Base-by-base conservation (phyloP, 2,888 invertebrate species). In the Rotaria magnacalcarata region DNA sequence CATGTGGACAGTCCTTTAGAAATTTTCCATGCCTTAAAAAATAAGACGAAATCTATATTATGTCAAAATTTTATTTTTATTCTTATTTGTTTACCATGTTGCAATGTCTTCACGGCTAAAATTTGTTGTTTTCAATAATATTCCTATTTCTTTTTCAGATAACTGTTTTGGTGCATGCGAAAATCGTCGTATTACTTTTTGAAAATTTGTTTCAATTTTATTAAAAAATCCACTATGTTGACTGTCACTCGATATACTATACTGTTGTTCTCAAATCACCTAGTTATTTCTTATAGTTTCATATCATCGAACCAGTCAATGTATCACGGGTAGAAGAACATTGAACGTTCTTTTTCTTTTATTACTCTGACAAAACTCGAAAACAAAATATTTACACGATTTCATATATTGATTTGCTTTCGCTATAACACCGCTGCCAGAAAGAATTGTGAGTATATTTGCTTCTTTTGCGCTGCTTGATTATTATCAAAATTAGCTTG, bases 21-120 rank as follows among this genome's bases (percentile, higher is more conserved):
- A 80, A 80, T 10, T 47, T 80, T 80, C 47, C 14, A n/a, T 80
- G 80, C 80, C 80, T 80, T 47, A 11, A 80, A 80, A 47, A 52
- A 3, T 10, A n/a, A 47, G 11, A 16, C 10, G 8, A 43, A 24
- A 47, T 41, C 7, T 7, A 21, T 19, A 41, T 5, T 67, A 27
- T 16, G 27, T 2, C 34, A 27, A 41, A 74, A 27, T 19, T 2
- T 21, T 19, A 2, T 10, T 74, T 19, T 41, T 41, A 14, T 24
- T 47, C 10, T 21, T 3, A 80, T 24, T 80, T 47, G 24, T 80
- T 80, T 80, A 80, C 80, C 80, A 80, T 47, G 47, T 10, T 24
- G 11, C 24, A 47, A 80, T 47, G 24, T 80, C 24, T 80, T 80
- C 80, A 2, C 47, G 24, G n/a, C 1, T 47, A 11, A n/a, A 80